A percentile compares a stretch with the other conserved stretches of the same genome.
Evolutionary conservation across 1,140 invertebrate species (phyloP).

Genomic region (Macrostomum lignano): DNA sequence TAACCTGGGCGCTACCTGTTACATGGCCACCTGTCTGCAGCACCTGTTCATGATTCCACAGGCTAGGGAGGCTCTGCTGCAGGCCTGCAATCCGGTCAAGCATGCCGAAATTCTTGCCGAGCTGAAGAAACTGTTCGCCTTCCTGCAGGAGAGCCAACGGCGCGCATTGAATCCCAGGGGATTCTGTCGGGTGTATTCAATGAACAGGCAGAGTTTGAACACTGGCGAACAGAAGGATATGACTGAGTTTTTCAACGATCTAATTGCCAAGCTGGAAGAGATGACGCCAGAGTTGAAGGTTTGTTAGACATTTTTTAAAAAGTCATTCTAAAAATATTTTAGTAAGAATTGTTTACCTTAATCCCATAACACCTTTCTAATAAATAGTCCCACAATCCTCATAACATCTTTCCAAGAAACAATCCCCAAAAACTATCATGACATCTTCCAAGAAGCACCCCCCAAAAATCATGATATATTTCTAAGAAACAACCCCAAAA

Average conservation of each 20-base stretch:
- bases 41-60: conserved; percentile 84
- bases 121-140: conserved; percentile 73
- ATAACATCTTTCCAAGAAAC: too few relatives aligned
- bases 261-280: conserved; percentile 72
- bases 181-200: conserved; percentile 79
- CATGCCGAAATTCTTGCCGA: too few relatives aligned
- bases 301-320: too few relatives aligned
- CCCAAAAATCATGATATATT: too few relatives aligned
- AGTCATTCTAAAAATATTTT: too few relatives aligned
- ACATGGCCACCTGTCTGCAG: conserved; percentile 85
- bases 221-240: conserved; percentile 89
- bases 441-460: too few relatives aligned
- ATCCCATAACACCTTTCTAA: too few relatives aligned
- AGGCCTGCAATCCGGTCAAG: conserved; percentile 31
- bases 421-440: too few relatives aligned
- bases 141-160: conserved; percentile 62
- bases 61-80: conserved; percentile 47
- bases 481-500: too few relatives aligned
- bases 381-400: too few relatives aligned
- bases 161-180: conserved; percentile 75
- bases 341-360: too few relatives aligned
- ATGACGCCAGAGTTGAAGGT: too few relatives aligned
- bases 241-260: conserved; percentile 85
- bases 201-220: conserved; percentile 66
- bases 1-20: conserved; percentile 79